phyloP scores from a whole-genome alignment of 37 sponge, comb jelly and placozoan genomes.

The Oopsacas minuta region DNA sequence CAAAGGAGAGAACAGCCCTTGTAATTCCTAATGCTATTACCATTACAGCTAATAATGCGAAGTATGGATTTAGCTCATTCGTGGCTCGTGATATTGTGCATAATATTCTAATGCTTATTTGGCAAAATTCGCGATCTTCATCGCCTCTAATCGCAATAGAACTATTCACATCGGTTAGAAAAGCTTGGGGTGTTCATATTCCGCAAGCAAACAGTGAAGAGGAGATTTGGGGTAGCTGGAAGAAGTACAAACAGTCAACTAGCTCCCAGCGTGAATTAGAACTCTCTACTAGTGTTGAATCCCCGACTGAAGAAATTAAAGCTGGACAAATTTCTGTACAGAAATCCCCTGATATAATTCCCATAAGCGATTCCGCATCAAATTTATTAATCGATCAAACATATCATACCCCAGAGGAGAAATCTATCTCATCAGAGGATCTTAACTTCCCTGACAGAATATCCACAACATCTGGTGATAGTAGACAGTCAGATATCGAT shows the following conservation, averaged over 20 bases:
- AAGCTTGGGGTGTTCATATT: background rate
- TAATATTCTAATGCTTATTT: constrained; percentile 56
- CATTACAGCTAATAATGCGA: constrained; percentile 55
- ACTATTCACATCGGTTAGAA: background rate
- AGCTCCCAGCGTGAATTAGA: background rate
- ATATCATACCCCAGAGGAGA: background rate
- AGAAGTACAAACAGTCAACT: background rate
- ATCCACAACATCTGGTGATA: background rate
- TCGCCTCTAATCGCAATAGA: background rate
- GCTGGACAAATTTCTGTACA: background rate
- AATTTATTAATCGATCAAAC: background rate
- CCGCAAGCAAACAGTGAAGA: background rate
- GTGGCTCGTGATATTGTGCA: constrained; percentile 71
- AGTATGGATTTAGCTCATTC: constrained; percentile 87
- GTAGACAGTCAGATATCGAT: constrained; percentile 2
- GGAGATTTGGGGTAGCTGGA: background rate
- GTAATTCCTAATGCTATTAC: constrained; percentile 90
- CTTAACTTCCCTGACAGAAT: background rate
- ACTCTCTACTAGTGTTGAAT: background rate
- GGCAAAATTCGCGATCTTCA: constrained; percentile 52
- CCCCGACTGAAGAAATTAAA: background rate
- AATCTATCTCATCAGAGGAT: background rate
- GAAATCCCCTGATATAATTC: background rate
- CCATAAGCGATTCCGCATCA: background rate
- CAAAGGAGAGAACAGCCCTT: constrained; percentile 89